A percentile compares a stretch with the other conserved stretches of the same genome.
Evolutionary conservation across 92 coral and sea anemone genomes (phyloP).

Genomic region (Porites cylindrica): DNA sequence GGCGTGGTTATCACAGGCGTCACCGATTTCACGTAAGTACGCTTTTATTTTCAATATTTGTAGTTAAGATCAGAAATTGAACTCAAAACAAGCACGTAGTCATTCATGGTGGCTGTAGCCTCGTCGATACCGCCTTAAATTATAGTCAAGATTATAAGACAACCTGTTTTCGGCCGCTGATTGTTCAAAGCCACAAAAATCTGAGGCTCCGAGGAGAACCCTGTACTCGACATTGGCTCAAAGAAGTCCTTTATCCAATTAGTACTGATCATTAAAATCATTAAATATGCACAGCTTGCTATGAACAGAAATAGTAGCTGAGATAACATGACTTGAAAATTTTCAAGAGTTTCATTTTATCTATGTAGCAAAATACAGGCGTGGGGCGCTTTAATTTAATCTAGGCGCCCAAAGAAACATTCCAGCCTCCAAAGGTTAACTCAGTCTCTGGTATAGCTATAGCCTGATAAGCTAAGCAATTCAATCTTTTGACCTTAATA

Average conservation of each 20-base stretch:
- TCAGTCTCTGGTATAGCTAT: too few species aligned
- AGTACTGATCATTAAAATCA: constrained; percentile 44
- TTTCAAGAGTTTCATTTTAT: background rate
- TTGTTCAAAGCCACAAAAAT: background rate
- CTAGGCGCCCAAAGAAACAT: background rate
- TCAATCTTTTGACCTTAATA: too few species aligned
- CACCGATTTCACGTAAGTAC: constrained; percentile 88
- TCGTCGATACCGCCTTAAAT: background rate
- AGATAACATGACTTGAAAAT: constrained; percentile 22
- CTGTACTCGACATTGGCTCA: constrained; percentile 9
- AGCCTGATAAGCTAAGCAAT: too few species aligned
- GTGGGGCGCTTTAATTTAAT: background rate
- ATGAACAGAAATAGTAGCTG: constrained; percentile 29
- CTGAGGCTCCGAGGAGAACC: background rate
- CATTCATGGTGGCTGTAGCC: constrained; percentile 30
- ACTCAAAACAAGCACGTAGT: constrained; percentile 53
- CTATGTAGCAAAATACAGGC: background rate
- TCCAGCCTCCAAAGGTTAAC: too few species aligned
- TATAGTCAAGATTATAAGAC: background rate
- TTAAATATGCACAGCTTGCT: constrained; percentile 49
- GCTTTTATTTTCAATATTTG: constrained; percentile 44
- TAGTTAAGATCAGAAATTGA: constrained; percentile 54
- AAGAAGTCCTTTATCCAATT: constrained; percentile 37
- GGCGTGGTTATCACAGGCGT: constrained; percentile 87
- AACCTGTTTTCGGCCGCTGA: constrained; percentile 30